Evolutionary conservation across 2,888 invertebrate species (phyloP).

Genomic region (Gymnoscelis rufifasciata): DNA sequence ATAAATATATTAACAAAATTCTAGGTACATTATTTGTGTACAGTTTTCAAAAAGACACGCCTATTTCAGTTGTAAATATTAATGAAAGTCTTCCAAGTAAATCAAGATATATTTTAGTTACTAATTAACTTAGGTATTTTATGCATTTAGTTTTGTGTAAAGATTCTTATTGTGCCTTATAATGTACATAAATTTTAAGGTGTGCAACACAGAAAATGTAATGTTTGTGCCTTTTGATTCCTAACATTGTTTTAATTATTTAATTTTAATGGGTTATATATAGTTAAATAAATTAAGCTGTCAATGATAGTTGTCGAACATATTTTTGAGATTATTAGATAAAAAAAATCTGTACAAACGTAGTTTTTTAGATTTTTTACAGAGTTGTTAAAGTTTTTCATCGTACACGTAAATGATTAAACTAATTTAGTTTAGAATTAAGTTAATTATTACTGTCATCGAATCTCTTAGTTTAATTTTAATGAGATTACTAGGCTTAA

Average conservation of each 20-base stretch:
- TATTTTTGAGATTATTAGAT: conserved; percentile 64
- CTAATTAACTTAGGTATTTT: conserved; percentile 21
- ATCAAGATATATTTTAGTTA: conserved; percentile 40
- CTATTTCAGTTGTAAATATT: conserved; percentile 49
- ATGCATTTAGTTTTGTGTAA: conserved; percentile 37
- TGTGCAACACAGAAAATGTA: conserved; percentile 28
- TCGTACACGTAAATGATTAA: conserved; percentile 22
- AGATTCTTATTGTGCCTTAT: conserved; percentile 35
- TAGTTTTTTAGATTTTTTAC: conserved; percentile 62
- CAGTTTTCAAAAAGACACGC: conserved; percentile 53
- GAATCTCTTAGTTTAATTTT: conserved; percentile 68
- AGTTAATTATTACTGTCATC: conserved; percentile 40
- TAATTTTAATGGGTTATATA: conserved; percentile 13
- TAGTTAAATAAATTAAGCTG: conserved; percentile 1
- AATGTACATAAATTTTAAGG: conserved; percentile 23
- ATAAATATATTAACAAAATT: conserved; percentile 47
- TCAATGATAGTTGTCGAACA: conserved; percentile 32
- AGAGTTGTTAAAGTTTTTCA: conserved; percentile 55
- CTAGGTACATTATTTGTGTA: conserved; percentile 46
- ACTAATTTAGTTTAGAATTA: conserved; percentile 29
- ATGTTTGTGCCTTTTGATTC: conserved; percentile 51
- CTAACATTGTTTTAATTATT: conserved; percentile 27
- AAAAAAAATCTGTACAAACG: conserved; percentile 54
- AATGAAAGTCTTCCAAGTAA: conserved; percentile 57
- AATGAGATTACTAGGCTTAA: conserved; percentile 71